phyloP scores from a whole-genome alignment of 2,113 vertebrate genomes.

The Oncorhynchus keta region DNA sequence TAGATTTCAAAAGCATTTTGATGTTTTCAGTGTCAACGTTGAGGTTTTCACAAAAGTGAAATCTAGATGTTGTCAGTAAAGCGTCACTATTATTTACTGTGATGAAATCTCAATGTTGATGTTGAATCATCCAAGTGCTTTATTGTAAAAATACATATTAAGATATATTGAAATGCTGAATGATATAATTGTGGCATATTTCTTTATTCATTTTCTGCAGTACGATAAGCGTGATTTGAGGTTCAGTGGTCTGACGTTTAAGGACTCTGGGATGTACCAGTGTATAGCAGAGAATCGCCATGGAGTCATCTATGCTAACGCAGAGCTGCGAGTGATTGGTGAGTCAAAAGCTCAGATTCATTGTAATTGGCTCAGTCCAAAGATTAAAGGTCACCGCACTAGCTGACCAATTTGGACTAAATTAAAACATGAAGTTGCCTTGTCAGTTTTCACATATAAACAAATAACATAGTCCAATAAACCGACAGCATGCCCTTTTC shows the following conservation, averaged over 20 bases:
- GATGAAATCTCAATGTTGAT: too few relatives aligned
- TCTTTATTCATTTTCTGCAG: conserved; percentile 62
- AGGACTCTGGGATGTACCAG: conserved; percentile 94
- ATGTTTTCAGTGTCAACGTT: too few relatives aligned
- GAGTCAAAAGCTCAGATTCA: conserved; percentile 57
- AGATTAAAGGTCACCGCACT: conserved; percentile 16
- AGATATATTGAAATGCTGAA: not conserved
- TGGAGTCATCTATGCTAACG: conserved; percentile 88
- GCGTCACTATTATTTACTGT: too few relatives aligned
- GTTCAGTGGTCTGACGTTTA: conserved; percentile 79
- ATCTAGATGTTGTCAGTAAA: too few relatives aligned
- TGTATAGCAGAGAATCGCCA: conserved; percentile 90
- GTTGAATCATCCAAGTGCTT: too few relatives aligned
- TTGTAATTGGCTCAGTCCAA: conserved; percentile 7
- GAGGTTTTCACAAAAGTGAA: too few relatives aligned
- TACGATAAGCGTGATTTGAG: conserved; percentile 79
- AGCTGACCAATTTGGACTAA: conserved; percentile 8
- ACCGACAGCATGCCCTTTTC: not conserved
- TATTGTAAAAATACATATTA: too few relatives aligned
- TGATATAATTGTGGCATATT: not conserved
- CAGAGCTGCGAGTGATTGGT: conserved; percentile 93
- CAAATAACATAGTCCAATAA: not conserved
- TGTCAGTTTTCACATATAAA: too few relatives aligned
- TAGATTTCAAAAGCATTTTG: too few relatives aligned
- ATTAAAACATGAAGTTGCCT: too few relatives aligned